phyloP scores from a whole-genome alignment of 2,113 vertebrate species.

The Saimiri boliviensis region DNA sequence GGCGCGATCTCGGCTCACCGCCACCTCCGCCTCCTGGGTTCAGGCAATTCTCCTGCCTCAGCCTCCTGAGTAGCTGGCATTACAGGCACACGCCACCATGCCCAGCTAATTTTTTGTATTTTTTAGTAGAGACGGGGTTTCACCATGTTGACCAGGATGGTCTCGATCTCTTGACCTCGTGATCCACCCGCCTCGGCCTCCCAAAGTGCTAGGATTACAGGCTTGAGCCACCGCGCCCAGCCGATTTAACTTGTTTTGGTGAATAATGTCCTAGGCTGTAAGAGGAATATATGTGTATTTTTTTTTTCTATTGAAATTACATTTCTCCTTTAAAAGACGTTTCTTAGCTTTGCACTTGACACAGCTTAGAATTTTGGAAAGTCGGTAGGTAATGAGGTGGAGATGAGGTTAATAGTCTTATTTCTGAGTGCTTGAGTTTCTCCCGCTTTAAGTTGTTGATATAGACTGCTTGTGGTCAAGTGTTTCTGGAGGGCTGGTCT shows the following conservation, averaged over 20 bases:
- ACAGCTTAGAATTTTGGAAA: conserved; percentile 28
- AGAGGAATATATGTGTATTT: not conserved
- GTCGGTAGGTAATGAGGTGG: not conserved
- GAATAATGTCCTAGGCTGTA: not conserved
- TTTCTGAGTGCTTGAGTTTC: not conserved
- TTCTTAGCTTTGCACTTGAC: conserved; percentile 32
- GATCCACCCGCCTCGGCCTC: too few relatives aligned
- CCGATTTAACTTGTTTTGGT: conserved; percentile 17
- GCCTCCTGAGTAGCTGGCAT: too few relatives aligned
- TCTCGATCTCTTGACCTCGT: too few relatives aligned
- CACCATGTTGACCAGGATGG: too few relatives aligned
- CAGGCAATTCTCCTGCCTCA: too few relatives aligned
- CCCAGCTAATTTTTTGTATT: too few relatives aligned
- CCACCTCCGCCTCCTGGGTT: too few relatives aligned
- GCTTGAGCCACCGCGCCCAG: too few relatives aligned
- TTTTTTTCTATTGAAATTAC: conserved; percentile 12
- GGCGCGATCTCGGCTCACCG: too few relatives aligned
- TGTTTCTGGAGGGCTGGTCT: not conserved
- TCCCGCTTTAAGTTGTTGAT: not conserved
- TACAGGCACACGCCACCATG: too few relatives aligned
- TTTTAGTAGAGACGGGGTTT: too few relatives aligned
- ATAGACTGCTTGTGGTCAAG: not conserved
- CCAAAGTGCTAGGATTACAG: too few relatives aligned
- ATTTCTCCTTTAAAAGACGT: conserved; percentile 37
- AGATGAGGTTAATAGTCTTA: not conserved